Evolutionary conservation across 2,797 vertebrate genomes (phyloP).

Genomic region (Cyclopterus lumpus): DNA sequence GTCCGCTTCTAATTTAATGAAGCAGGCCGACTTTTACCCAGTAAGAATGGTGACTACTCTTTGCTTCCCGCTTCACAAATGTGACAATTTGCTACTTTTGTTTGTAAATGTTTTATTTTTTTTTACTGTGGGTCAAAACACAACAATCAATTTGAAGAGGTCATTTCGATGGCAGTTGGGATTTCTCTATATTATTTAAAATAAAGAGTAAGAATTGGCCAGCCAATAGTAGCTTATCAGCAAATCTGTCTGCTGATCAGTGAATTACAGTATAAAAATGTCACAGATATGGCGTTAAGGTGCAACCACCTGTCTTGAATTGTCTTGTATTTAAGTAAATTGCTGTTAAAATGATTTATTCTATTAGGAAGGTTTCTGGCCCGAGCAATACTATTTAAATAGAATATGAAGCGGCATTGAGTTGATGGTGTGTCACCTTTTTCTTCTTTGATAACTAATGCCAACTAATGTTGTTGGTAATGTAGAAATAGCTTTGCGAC

Average conservation of each 20-base stretch:
- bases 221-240: not conserved
- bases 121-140: not conserved
- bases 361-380: not conserved
- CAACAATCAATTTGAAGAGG: not conserved
- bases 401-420: too few species aligned
- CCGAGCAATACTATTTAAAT: too few species aligned
- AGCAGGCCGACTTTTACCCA: not conserved
- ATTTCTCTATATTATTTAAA: not conserved
- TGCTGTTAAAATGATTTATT: not conserved
- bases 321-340: not conserved
- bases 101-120: not conserved
- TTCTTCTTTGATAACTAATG: too few species aligned
- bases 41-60: not conserved
- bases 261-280: not conserved
- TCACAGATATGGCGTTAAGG: not conserved
- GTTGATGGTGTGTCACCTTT: too few species aligned
- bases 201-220: not conserved
- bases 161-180: not conserved
- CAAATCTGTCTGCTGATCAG: not conserved
- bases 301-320: not conserved
- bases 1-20: constrained; percentile 12
- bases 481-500: too few species aligned
- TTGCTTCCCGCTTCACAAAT: not conserved
- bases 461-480: too few species aligned
- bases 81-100: not conserved